phyloP scores from a whole-genome alignment of 2,888 invertebrate genomes.

The Drosophila anomalata region DNA sequence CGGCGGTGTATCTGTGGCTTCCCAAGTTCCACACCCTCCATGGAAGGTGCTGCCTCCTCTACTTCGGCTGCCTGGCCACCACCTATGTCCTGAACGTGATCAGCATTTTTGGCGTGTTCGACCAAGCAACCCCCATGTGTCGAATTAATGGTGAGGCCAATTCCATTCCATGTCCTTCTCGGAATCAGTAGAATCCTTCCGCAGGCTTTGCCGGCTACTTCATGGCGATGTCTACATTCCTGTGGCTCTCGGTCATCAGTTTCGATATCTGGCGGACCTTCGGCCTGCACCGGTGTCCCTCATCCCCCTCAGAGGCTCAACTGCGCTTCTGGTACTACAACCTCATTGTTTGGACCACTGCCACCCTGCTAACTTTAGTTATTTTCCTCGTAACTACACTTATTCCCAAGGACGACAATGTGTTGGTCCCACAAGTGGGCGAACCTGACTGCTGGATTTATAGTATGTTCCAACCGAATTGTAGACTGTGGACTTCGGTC shows the following conservation, averaged over 20 bases:
- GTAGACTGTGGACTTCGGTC: no score
- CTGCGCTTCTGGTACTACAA: constrained; percentile 73
- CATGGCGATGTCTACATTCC: constrained; percentile 90
- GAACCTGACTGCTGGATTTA: constrained; percentile 85
- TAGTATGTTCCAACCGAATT: constrained; percentile 81
- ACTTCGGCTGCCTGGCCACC: constrained; percentile 35
- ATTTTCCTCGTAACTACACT: constrained; percentile 67
- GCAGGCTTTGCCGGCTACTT: constrained; percentile 85
- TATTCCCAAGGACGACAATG: not conserved
- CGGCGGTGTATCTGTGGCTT: constrained; percentile 71
- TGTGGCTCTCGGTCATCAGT: constrained; percentile 93
- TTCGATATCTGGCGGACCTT: constrained; percentile 90
- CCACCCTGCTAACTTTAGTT: constrained; percentile 56
- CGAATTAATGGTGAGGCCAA: not conserved
- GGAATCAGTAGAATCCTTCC: not conserved
- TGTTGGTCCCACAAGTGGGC: constrained; percentile 1
- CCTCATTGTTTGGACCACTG: constrained; percentile 74
- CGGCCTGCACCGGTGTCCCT: constrained; percentile 3
- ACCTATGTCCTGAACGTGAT: constrained; percentile 4
- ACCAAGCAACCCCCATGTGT: not conserved
- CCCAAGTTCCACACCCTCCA: constrained; percentile 35
- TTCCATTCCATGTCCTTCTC: not conserved
- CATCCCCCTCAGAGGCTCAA: constrained; percentile 28
- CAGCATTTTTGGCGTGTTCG: not conserved
- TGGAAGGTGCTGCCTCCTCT: constrained; percentile 38